phyloP scores from a whole-genome alignment of 2,113 vertebrate genomes.

The crab-eating macaque (Macaca fascicularis) region T2T-MFA8v1.1 NC_088388.1:11307001-11307500 shows the following conservation, averaged over 20 bases:
- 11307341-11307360: neutral
- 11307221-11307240: neutral
- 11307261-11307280: neutral
- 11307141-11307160: neutral
- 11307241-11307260: neutral
- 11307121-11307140: too few species aligned
- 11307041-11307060: too few species aligned
- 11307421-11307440: neutral
- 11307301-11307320: neutral
- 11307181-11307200: neutral
- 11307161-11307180: neutral
- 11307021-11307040: too few species aligned
- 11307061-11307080: too few species aligned
- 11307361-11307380: neutral
- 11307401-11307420: neutral
- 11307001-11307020: too few species aligned
- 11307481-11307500: neutral
- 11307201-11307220: neutral
- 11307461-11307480: neutral
- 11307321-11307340: neutral
- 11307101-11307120: too few species aligned
- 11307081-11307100: too few species aligned
- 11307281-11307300: constrained; percentile 7
- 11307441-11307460: neutral
- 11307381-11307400: neutral